Base-by-base conservation (phyloP, 2,888 invertebrate species). In the Hirtodrosophila duncani region DNA sequence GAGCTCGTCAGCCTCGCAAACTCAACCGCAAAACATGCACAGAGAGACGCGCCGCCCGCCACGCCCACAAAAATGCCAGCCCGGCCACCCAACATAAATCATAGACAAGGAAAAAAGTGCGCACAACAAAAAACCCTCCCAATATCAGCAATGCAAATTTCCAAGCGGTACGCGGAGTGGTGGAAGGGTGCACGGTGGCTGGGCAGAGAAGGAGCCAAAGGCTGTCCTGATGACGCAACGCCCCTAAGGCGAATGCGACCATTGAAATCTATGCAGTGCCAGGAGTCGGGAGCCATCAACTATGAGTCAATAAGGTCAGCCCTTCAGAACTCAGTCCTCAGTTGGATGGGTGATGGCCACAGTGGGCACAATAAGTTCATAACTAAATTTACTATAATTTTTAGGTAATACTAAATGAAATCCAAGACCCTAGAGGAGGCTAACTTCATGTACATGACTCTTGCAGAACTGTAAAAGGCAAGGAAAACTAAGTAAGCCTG, bases 91-190 rank as follows among this genome's bases (percentile, higher is more conserved):
- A 67, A 71, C 80, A 74, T 74, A 74, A 74, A 74, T 74, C 72
- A 74, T 79, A 79, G 72, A 53, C 62, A 70, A 56, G 44, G 38
- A 33, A 57, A 63, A 56, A 58, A 46, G 53, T 48, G 53, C 61
- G 44, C 46, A 56, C 37, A 53, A 63, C 58, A 78, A 65, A 49
- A 66, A 63, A 63, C 62, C n/a, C n/a, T 58, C 61, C 68, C 77
- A 79, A 72, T 72, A 79, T 79, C 72, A 79, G 75, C 77, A 72
- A 72, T 74, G 72, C 80, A 74, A 79, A 74, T 80, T 72, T 67
- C 58, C 63, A 69, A 58, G 46, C 41, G 50, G 67, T 51, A 27
- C 39, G 53, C 44, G 46, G 46, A 43, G 24, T 27, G 20, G 39
- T 7, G 16, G 27, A 38, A 44, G 38, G 20, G 24, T 49, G 42